Base-by-base conservation (phyloP, 2,888 invertebrate species). In the Lobophora halterata region DNA sequence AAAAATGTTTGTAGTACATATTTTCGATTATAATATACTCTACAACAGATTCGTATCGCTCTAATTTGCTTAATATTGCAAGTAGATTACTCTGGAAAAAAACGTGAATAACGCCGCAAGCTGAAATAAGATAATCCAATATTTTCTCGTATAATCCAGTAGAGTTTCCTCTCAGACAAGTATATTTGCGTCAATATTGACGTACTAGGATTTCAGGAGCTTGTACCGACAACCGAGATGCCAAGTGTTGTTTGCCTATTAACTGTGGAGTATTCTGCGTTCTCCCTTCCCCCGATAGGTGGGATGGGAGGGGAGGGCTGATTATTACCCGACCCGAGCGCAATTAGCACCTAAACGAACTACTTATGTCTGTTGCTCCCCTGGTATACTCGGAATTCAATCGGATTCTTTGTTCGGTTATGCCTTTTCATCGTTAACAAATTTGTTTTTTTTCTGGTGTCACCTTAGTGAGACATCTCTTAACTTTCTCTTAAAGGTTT, bases 301-400 rank as follows among this genome's bases (percentile, higher is more conserved):
- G 51, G 47, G 56, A 56, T 52, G 62, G 48, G 62, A 72, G 75
- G 64, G 62, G 48, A 61, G 72, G 75, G 64, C 68, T 75, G 77
- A 81, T 82, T 79, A 75, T n/a, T n/a, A n/a, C n/a, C 75, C 61
- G 67, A 64, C 67, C 62, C 61, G 65, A 66, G 61, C 52, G 70
- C 78, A 80, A 83, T 83, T 83, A 82, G 79, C 81, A 71, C 65
- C 70, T 71, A 76, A 80, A 81, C 76, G 74, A 79, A 77, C 76
- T 77, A 73, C 77, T 79, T 62, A 70, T 58, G 55, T 58, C 50
- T 55, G 59, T 68, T 74, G 73, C 61, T 65, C 63, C 61, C 73
- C 70, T 69, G 66, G 71, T 73, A 66, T 58, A 46, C 55, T 56
- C 56, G 12, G 21, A 17, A 20, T 20, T 30, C 8, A 23, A 29